Evolutionary conservation across 2,888 invertebrate species (phyloP), one percentile per base, ranked within the genome.

Genomic region (Brachylomia viminalis): DNA sequence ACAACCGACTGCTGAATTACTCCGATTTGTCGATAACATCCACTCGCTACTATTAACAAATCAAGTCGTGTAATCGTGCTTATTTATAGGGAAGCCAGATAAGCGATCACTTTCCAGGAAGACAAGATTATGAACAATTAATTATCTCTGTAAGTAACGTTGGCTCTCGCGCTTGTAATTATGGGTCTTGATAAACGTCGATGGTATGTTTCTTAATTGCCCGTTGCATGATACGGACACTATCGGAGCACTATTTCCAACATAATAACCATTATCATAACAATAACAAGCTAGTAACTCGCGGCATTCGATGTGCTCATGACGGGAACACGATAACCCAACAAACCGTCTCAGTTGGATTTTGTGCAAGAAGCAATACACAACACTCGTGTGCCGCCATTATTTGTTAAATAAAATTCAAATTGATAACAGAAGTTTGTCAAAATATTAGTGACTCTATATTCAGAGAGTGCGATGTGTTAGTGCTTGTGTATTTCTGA

Each of bases 231-330:
- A 95, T 95, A 95, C 88, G 91, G 91, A 87, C 94, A 92, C 94
- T 96, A 96, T 96, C 95, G 92, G 90, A 83, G 88, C 93, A 93
- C 93, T 94, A 95, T 95, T 95, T 94, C 93, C 93, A 95, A 95
- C 95, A 95, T 95, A 96, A 95, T 95, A 95, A 95, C 93, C 92
- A 95, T 96, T 96, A 96, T 96, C 96, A 94, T 93, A 95, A 95
- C 94, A 96, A 96, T 95, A 96, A 96, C 95, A 96, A 94, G 93
- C 91, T 90, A 92, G 93, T 93, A 91, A 93, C 91, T 92, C 88
- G 92, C 92, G 90, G 91, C 93, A 93, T 89, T 92, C 92, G 91
- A 88, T 90, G 91, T 91, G 90, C 88, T 92, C 92, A 92, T 92
- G 92, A 85, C 91, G 90, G 87, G 84, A 86, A 84, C 80, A 85